Evolutionary conservation across 2,113 vertebrate species (phyloP), one percentile per base, ranked within the genome.

Genomic region (Dicaeum eximium): DNA sequence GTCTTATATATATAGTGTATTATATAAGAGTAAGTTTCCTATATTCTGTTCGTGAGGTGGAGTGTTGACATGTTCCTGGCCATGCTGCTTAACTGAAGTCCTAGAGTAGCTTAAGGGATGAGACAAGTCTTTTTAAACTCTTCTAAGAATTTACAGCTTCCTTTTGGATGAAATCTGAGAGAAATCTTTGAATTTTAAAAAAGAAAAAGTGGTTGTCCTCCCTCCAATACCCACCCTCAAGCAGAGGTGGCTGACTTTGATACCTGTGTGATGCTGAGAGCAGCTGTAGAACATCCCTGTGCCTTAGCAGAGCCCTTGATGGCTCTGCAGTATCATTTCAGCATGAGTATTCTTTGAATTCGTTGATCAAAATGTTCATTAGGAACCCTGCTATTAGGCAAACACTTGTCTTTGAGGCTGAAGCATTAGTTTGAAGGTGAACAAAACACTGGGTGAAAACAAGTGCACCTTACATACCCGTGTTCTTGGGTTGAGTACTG

Each of bases 11-110:
- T 28, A 22, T 23, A 23, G 13, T 65, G 15, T 65, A 20, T 45
- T 45, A 10, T 66, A 8, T 24, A 35, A 15, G 2, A 31, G 21
- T 22, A 24, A 16, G 6, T 61, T 89, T 60, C 13, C 44, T 11
- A 0, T 71, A 3, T 57, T 71, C 4, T 53, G 61, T 80, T 1
- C 2, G 13, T 28, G 30, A 25, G 27, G 19, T 40, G 51, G 9
- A 40, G 1, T 72, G 7, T 33, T 82, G 57, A 10, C 7, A 3
- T 28, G 3, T 58, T 75, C 33, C 48, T 80, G 51, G 25, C n/a
- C 9, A 1, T 57, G 31, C 56, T 75, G 19, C 47, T 75, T 51
- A 40, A 70, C n/a, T 48, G 19, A 53, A 28, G 18, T 40, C 19
- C 47, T 80, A 6, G 44, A 53, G 57, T 17, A 62, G 17, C 8